Conservation (phyloP, 2,797 vertebrate species). For the Aplochiton taeniatus region DNA sequence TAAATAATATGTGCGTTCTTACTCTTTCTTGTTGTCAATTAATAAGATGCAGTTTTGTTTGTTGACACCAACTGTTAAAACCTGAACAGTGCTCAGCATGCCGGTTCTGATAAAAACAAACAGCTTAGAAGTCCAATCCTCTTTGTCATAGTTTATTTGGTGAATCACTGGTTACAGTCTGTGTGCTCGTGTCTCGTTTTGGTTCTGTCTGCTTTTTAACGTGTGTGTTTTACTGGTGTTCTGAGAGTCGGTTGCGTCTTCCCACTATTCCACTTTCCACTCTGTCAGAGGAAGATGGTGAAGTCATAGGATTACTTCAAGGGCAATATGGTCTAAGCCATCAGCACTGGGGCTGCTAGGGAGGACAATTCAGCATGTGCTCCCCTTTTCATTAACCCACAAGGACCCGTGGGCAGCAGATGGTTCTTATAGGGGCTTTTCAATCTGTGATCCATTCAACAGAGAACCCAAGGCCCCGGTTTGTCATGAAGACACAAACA, state of each 20-base stretch:
- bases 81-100: not conserved
- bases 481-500: slow-evolving; percentile 33
- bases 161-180: slow-evolving; percentile 7
- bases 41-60: no score
- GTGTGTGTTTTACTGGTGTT: slow-evolving; percentile 65
- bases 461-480: slow-evolving; percentile 3
- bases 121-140: not conserved
- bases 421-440: slow-evolving; percentile 59
- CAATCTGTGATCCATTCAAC: slow-evolving; percentile 20
- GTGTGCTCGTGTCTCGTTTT: slow-evolving; percentile 22
- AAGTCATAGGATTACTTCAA: slow-evolving; percentile 68
- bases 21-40: not conserved
- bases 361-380: slow-evolving; percentile 39
- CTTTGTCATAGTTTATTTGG: no score
- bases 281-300: slow-evolving; percentile 71
- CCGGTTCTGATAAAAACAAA: not conserved
- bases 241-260: slow-evolving; percentile 68
- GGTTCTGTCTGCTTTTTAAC: slow-evolving; percentile 41
- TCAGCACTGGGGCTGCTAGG: slow-evolving; percentile 34
- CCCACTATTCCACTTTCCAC: slow-evolving; percentile 75
- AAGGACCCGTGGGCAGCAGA: slow-evolving; percentile 44
- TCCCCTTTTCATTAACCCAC: slow-evolving; percentile 64
- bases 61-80: not conserved
- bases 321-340: slow-evolving; percentile 59
- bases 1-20: not conserved